Evolutionary conservation across 2,113 vertebrate species (phyloP), one percentile per base, ranked within the genome.

Genomic region (Cyprinodon variegatus): DNA sequence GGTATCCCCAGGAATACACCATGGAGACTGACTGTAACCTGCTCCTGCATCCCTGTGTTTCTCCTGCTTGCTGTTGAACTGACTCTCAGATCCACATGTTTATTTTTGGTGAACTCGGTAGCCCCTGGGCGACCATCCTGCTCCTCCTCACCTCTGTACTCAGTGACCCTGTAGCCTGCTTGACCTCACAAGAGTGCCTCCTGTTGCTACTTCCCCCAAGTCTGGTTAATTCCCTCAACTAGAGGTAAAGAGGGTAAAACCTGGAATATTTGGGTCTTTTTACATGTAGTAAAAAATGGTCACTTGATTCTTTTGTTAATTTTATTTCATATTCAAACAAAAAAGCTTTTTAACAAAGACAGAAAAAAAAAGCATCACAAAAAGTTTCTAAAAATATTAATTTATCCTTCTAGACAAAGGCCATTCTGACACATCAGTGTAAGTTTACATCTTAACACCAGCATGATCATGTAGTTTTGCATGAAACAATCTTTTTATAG

Each of bases 131-230:
- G 2, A 81, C 72, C 73, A 71, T 64, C 74, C 38, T 72, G 76
- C 73, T 80, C 80, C 57, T 76, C 76, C 65, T 86, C 79, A 90
- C 87, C 89, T 89, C 74, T 87, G 83, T 90, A 84, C 85, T 87
- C 81, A 22, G 61, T 89, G 83, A 92, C 85, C 86, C 74, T 59
- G 48, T 53, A 53, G 40, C 74, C 73, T 78, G 45, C 62, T 65
- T 81, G 81, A 88, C 78, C 84, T 72, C n/a, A 29, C 4, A 43
- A 36, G 22, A 74, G 38, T 38, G 60, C 71, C 74, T 79, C 22
- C 78, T 53, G 62, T 66, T 65, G 61, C 61, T 36, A 62, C 75
- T 75, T 78, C 74, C 78, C 83, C 38, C 50, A 59, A 4, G 6
- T 29, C 13, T 66, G 11, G 15, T 61, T 22, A 40, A 36, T 57